Evolutionary conservation across 2,113 vertebrate species (phyloP), one percentile per base, ranked within the genome.

Genomic region (Pterocles burchelli): DNA sequence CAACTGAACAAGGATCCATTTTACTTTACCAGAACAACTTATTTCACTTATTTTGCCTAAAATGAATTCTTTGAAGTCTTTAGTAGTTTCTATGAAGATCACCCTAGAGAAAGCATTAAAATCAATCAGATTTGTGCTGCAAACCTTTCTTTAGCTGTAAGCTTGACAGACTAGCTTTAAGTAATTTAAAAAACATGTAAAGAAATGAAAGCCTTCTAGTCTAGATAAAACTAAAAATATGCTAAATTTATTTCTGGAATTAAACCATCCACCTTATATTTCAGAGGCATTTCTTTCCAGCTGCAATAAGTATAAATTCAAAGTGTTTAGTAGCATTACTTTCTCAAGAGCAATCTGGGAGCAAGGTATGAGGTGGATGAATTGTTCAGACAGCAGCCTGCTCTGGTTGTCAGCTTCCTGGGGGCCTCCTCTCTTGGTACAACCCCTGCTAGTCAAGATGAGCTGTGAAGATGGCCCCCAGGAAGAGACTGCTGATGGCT

Each of bases 1-100:
- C 98, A 75, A 98, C 98, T 45, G 98, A 97, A 86, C 98, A 98
- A n/a, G 98, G 98, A 96, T 98, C 97, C 97, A 98, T 98, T 91
- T 86, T 90, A 74, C 72, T 96, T 92, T 88, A 85, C 29, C 86
- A 54, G 36, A 89, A 83, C 43, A 84, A 94, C 21, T 81, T 65
- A 36, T 26, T 90, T 96, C 59, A 63, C 33, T 91, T 92, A 41
- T 73, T 93, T 90, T 71, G 36, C 72, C 54, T 90, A 45, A 91
- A 81, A 83, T 22, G 8, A 65, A 17, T 91, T 89, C 25, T 86
- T n/a, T 86, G 85, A 83, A 93, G 93, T 90, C 84, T 96, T 88
- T 48, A 71, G 67, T 45, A 90, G 89, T 41, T 94, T 71, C 92
- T 75, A 5, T 61, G 90, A 85, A 79, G 96, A 74, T 87, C 89